A percentile compares a stretch with the other conserved stretches of the same genome.
Evolutionary conservation across 1,140 invertebrate genomes (phyloP).

Genomic region (Drosophila nasuta): DNA sequence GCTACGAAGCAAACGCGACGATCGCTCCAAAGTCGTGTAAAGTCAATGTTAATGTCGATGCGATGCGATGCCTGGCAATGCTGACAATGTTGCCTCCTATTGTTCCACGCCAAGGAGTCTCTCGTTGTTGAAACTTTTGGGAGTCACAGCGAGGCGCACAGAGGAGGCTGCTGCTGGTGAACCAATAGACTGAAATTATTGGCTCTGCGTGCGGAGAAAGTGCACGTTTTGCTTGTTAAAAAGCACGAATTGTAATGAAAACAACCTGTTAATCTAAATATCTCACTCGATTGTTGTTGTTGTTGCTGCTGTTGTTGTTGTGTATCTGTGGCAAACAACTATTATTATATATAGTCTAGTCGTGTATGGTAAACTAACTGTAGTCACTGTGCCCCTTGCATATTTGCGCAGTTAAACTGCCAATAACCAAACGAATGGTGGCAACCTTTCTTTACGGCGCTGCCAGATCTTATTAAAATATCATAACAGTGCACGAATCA

Average conservation of each 20-base stretch:
- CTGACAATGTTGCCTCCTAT: conserved; percentile 44
- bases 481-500: conserved; percentile 76
- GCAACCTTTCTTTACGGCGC: conserved; percentile 42
- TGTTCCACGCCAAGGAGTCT: conserved; percentile 74
- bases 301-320: conserved; percentile 56
- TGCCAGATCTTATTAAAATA: conserved; percentile 84
- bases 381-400: conserved; percentile 21
- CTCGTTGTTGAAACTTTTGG: not conserved
- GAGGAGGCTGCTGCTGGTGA: too few relatives aligned
- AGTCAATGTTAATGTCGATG: conserved; percentile 84
- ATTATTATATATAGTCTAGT: conserved; percentile 83
- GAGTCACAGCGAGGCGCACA: not conserved
- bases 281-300: conserved; percentile 81
- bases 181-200: conserved; percentile 70
- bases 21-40: conserved; percentile 80
- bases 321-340: conserved; percentile 48
- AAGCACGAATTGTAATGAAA: conserved; percentile 83
- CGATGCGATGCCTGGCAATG: conserved; percentile 71
- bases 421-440: conserved; percentile 73
- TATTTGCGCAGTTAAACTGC: conserved; percentile 48
- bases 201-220: conserved; percentile 85
- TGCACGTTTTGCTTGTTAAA: conserved; percentile 85
- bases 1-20: conserved; percentile 68
- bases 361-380: conserved; percentile 77
- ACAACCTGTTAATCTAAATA: conserved; percentile 85